Base-by-base conservation (phyloP, 2,888 invertebrate species). In the Coecobrya sp. region DNA sequence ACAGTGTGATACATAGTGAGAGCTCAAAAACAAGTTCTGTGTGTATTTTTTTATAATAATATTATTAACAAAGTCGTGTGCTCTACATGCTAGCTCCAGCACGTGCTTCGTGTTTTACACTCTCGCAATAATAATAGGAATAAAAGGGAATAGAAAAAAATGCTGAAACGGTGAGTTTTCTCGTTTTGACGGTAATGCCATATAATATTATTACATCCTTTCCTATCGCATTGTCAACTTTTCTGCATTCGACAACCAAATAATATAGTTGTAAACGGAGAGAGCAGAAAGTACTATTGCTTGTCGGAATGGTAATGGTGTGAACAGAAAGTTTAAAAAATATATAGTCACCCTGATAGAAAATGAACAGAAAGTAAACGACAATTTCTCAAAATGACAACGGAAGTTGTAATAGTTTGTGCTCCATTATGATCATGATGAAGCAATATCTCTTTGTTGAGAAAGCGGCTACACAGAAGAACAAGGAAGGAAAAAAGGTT, bases 51-150 rank as follows among this genome's bases (percentile, higher is more conserved):
- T 68, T 45, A 45, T 45, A 45, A 68, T 68, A 68, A 36, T 36
- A 70, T 70, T 82, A 59, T 82, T 82, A 82, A n/a, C 30, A 59
- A 82, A 82, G 82, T 30, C 49, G 49, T 70, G 70, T 70, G 70
- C 30, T 65, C 65, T 30, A 36, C 70, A 70, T 70, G 70, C 36
- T 19, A 36, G 36, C 70, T 30, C 49, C 52, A 25, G 59, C 82
- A 82, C 82, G 82, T 82, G 82, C 82, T 82, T 55, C 27, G 30
- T 59, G 59, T 79, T 79, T 79, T 79, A 22, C 45, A 79, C 49
- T 55, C n/a, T 25, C 10, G 27, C 25, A 30, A 82, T 52, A 82
- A 30, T 82, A 55, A 8, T 25, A 27, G 25, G 59, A 11, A 25
- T 16, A 82, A 19, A 11, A 16, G 25, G 30, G 25, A 25, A 5